Percentiles rank a stretch among this genome's conserved stretches.
Conservation (phyloP, 2,888 invertebrate genomes). For the Blera fallax region DNA sequence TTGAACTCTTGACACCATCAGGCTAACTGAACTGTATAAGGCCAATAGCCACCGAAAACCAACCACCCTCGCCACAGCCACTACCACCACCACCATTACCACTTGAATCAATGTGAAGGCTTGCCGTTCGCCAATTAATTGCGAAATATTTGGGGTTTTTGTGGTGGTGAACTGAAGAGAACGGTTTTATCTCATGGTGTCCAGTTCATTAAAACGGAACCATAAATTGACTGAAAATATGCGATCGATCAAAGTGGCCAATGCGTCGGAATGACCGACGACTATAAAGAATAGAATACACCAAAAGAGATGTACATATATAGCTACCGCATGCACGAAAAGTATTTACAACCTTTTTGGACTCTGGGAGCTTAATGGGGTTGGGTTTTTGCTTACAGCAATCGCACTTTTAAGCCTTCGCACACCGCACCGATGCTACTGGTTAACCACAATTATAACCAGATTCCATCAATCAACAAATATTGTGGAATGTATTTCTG, state of each 20-base stretch:
- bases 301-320: neutral
- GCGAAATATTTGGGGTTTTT: slow-evolving; percentile 61
- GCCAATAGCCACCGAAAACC: neutral
- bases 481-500: slow-evolving; percentile 11
- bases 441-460: slow-evolving; percentile 49
- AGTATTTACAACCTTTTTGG: neutral
- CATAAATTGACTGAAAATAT: slow-evolving; percentile 70
- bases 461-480: slow-evolving; percentile 26
- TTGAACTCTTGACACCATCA: neutral
- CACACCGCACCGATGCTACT: neutral
- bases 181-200: slow-evolving; percentile 29
- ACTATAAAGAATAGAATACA: slow-evolving; percentile 31
- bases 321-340: neutral
- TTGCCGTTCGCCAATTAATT: slow-evolving; percentile 60
- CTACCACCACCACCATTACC: neutral
- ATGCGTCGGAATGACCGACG: slow-evolving; percentile 27
- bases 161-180: slow-evolving; percentile 18
- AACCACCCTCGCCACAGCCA: neutral
- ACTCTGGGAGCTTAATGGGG: slow-evolving; percentile 26
- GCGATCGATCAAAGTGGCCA: slow-evolving; percentile 48
- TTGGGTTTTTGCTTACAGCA: slow-evolving; percentile 30
- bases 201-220: slow-evolving; percentile 67
- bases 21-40: neutral
- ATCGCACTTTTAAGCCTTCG: slow-evolving; percentile 9
- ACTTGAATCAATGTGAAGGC: slow-evolving; percentile 42